A percentile compares a stretch with the other conserved stretches of the same genome.
Evolutionary conservation across 2,113 vertebrate species (phyloP).

Genomic region (Actinemys pallida): DNA sequence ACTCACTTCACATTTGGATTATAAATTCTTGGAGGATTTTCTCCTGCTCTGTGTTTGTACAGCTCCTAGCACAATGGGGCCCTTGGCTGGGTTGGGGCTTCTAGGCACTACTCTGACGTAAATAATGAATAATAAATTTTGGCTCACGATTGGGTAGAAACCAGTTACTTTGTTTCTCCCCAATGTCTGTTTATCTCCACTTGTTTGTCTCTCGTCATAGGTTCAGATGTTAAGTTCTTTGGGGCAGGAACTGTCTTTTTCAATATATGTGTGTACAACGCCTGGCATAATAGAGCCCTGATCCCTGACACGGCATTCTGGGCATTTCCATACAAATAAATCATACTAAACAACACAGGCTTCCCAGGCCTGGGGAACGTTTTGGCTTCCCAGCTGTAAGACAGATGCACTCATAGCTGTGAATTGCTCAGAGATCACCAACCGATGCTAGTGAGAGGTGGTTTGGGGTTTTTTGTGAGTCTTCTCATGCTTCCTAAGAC

Average conservation of each 20-base stretch:
- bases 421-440: background rate
- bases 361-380: background rate
- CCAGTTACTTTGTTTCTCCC: fast-evolving
- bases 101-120: background rate
- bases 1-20: background rate
- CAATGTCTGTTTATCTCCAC: background rate
- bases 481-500: background rate
- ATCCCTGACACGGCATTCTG: background rate
- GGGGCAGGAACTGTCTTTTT: background rate
- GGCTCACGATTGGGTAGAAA: background rate
- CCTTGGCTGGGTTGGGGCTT: background rate
- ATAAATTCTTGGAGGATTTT: background rate
- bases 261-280: background rate
- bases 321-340: background rate
- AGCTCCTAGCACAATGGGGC: background rate
- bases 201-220: background rate
- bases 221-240: background rate
- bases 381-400: background rate
- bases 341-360: background rate
- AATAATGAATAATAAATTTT: no score
- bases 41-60: background rate
- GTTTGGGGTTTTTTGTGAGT: background rate
- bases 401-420: background rate
- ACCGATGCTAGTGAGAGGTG: background rate
- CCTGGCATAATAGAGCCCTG: background rate